Evolutionary conservation across 2,888 invertebrate genomes (phyloP), one percentile per base, ranked within the genome.

Genomic region (Mesorhabditis belari): DNA sequence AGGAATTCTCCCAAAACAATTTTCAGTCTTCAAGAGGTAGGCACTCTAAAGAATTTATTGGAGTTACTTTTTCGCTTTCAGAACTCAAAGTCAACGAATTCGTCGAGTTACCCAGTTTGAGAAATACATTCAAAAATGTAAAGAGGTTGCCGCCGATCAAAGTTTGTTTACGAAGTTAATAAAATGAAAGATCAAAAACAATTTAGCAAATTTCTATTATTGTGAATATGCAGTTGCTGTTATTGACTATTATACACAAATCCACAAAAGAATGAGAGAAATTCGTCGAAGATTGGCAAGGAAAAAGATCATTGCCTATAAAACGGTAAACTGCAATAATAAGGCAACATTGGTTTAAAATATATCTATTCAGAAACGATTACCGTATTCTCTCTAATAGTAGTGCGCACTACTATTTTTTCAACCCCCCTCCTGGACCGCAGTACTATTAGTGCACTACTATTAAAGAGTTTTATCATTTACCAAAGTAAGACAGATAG

Each of bases 81-180:
- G 44, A 35, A 35, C 44, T 1, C 44, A 35, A 35, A 35, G 44
- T n/a, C 44, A 35, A 35, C 1, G 44, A 1, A n/a, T 35, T n/a
- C 62, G 64, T 35, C 58, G 69, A 3, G 63, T 55, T 9, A 51
- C 57, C 6, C 66, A 70, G 57, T 63, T 73, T 51, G 73, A 71
- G 54, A 73, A 73, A 52, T 73, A 73, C 58, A 59, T 73, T 9
- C 63, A 62, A 27, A 65, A 61, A 44, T 71, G 71, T 51, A 68
- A 70, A 29, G 65, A 60, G 9, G 69, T 68, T n/a, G 67, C 70
- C 0, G 63, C 65, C 28, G 52, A 60, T n/a, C 58, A 64, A 64
- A 66, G 70, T 70, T 17, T 60, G 57, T 17, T 28, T 24, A 4
- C 21, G n/a, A n/a, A n/a, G n/a, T n/a, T n/a, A n/a, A 44, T 23